Evolutionary conservation across 2,797 vertebrate species (phyloP).

Genomic region (Spatula versicolor): DNA sequence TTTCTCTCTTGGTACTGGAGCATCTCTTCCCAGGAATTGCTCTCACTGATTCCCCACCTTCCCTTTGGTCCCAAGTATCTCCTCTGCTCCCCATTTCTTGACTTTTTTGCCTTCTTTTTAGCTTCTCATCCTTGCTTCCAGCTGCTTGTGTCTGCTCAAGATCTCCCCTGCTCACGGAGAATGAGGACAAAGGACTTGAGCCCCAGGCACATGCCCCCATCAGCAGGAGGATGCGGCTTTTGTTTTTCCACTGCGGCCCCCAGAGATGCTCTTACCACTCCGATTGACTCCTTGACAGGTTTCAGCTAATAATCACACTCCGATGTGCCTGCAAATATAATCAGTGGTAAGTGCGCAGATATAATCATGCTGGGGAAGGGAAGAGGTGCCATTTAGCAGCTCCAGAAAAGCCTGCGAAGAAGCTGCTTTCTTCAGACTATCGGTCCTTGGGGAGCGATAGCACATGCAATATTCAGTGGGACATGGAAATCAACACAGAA

Average conservation of each 20-base stretch:
- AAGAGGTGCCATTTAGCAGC: slow-evolving; percentile 35
- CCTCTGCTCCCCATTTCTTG: background rate
- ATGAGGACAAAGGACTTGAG: background rate
- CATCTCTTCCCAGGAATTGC: background rate
- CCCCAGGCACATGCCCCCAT: accelerated
- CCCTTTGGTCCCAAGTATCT: background rate
- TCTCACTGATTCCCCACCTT: background rate
- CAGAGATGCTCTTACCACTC: background rate
- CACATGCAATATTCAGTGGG: slow-evolving; percentile 64
- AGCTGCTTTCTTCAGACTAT: background rate
- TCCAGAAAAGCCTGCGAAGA: background rate
- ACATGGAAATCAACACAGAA: background rate
- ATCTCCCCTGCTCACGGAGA: background rate
- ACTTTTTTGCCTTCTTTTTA: background rate
- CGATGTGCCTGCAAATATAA: background rate
- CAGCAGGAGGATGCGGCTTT: background rate
- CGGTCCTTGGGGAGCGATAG: background rate
- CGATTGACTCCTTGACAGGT: background rate
- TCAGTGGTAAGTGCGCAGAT: background rate
- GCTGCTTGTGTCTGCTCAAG: accelerated
- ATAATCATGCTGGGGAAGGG: background rate
- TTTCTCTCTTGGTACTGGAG: background rate
- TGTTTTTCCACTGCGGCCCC: background rate
- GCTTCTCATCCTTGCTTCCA: background rate
- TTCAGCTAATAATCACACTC: background rate